Percentiles rank a stretch among this genome's conserved stretches.
These are phyloP conservation scores for Ceratosolen solmsi DNA, from an alignment of 1,140 invertebrate genomes.

Conservation along the genomic window DNA sequence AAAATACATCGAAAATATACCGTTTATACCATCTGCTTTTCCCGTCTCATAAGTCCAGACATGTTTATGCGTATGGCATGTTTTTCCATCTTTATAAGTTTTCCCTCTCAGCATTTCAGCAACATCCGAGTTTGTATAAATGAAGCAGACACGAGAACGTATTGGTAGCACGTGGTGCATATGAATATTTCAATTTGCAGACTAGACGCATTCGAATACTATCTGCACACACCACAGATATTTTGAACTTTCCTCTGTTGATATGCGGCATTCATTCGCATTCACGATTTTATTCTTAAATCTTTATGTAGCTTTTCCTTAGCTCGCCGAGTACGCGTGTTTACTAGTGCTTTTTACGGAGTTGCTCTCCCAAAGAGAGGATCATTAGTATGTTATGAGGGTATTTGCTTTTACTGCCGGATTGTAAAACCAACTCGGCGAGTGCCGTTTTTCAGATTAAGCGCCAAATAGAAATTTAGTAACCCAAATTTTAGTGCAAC, in stretches of 20 bases:
- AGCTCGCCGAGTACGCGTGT: not conserved
- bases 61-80: not conserved
- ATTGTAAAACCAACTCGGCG: constrained; percentile 7
- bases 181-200: constrained; percentile 62
- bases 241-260: not conserved
- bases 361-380: not conserved
- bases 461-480: not conserved
- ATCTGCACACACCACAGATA: constrained; percentile 7
- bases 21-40: not conserved
- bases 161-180: constrained; percentile 38
- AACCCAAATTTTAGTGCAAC: not conserved
- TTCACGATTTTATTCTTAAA: constrained; percentile 10
- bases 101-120: not conserved
- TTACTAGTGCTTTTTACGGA: not conserved
- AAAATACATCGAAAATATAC: too few species aligned
- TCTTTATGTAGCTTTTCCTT: constrained; percentile 3
- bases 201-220: not conserved
- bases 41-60: not conserved
- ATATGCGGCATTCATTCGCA: not conserved
- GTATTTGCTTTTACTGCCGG: constrained; percentile 12
- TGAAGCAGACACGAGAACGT: constrained; percentile 14
- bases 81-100: not conserved
- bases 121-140: constrained; percentile 17
- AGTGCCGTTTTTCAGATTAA: not conserved
- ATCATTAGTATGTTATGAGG: constrained; percentile 16